Conservation (phyloP, 2,888 invertebrate genomes). For the Ichneumoninae sp. region DNA sequence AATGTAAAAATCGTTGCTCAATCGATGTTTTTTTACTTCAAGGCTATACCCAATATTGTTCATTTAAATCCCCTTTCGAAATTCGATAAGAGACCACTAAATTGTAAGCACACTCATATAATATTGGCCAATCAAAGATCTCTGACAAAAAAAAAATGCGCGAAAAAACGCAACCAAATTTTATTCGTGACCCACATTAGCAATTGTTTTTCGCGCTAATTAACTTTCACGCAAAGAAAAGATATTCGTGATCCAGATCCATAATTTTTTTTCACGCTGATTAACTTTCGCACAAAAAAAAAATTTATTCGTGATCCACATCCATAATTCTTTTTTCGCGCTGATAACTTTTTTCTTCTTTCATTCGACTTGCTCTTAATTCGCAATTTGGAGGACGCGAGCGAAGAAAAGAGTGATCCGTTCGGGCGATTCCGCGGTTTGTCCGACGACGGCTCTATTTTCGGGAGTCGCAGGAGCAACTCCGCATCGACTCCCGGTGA, state of each 20-base stretch:
- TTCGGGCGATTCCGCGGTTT: conserved; percentile 41
- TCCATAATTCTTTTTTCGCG: background rate
- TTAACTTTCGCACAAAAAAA: background rate
- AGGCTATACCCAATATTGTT: too few relatives aligned
- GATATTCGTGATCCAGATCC: too few relatives aligned
- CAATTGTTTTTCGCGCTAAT: background rate
- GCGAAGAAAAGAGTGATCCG: conserved; percentile 27
- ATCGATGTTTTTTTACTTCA: too few relatives aligned
- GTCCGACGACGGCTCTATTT: conserved; percentile 49
- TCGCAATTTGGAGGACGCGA: conserved; percentile 2
- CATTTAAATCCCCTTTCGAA: too few relatives aligned
- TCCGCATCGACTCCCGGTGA: conserved; percentile 52
- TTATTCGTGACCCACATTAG: too few relatives aligned
- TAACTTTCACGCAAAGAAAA: background rate
- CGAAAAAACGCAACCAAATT: too few relatives aligned
- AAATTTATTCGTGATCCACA: background rate
- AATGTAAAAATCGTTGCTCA: too few relatives aligned
- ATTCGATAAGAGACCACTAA: too few relatives aligned
- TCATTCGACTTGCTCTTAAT: background rate
- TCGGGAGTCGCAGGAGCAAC: conserved; percentile 47
- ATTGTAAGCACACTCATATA: too few relatives aligned
- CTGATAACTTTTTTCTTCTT: background rate
- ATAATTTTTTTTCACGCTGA: background rate
- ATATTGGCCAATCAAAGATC: too few relatives aligned
- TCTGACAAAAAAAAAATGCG: too few relatives aligned